phyloP scores from a whole-genome alignment of 2,113 vertebrate species.

The Thermophis baileyi region DNA sequence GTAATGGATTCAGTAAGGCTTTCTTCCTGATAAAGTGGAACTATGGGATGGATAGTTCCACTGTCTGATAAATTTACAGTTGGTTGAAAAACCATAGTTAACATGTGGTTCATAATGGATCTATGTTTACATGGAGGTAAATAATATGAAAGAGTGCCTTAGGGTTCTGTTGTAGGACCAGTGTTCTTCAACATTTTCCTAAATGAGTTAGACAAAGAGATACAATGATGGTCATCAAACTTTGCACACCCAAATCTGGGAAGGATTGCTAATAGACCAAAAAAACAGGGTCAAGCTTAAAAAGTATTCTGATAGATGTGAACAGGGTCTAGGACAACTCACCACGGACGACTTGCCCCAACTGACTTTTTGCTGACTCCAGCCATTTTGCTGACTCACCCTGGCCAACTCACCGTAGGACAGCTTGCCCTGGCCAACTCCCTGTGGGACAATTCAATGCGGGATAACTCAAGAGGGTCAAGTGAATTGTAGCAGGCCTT shows the following conservation, averaged over 20 bases:
- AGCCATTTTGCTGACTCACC: background rate
- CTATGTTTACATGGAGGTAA: background rate
- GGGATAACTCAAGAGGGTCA: background rate
- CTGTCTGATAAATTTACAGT: background rate
- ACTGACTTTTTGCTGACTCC: background rate
- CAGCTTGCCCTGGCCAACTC: background rate
- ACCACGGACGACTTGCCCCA: background rate
- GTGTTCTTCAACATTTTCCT: background rate
- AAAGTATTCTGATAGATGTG: background rate
- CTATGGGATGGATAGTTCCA: background rate
- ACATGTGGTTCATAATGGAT: background rate
- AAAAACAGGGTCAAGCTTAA: background rate
- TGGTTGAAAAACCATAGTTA: background rate
- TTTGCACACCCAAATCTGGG: background rate
- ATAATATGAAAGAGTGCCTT: background rate
- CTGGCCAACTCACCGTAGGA: background rate
- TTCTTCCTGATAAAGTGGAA: background rate
- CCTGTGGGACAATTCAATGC: background rate
- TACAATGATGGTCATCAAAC: background rate
- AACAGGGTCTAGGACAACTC: background rate
- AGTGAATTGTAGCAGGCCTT: background rate
- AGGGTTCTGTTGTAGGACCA: background rate
- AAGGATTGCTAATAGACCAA: background rate
- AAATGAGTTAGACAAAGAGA: background rate
- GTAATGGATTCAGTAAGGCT: background rate